phyloP scores from a whole-genome alignment of 2,113 vertebrate genomes.

The Plestiodon gilberti region DNA sequence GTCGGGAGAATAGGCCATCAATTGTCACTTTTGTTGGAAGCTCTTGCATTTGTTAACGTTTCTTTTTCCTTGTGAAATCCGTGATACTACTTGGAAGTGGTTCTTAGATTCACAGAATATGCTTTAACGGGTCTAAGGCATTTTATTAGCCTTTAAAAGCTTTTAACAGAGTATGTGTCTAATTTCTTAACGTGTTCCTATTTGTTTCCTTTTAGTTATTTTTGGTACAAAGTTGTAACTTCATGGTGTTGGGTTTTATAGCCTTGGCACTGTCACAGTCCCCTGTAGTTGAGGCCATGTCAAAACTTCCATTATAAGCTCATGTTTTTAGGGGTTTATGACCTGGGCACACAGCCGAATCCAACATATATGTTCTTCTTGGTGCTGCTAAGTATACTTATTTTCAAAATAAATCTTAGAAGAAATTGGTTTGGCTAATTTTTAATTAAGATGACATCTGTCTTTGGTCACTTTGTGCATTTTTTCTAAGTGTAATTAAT shows the following conservation, averaged over 20 bases:
- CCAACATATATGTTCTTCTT: not conserved
- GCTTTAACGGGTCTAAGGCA: conserved; percentile 66
- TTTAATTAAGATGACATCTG: conserved; percentile 13
- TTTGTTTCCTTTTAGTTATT: conserved; percentile 76
- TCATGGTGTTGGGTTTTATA: conserved; percentile 67
- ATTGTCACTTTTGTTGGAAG: not conserved
- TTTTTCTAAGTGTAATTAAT: not conserved
- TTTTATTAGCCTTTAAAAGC: conserved; percentile 76
- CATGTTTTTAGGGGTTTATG: conserved; percentile 23
- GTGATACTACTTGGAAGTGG: conserved; percentile 59
- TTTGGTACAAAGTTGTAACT: conserved; percentile 64
- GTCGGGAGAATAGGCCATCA: not conserved
- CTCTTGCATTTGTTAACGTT: conserved; percentile 14
- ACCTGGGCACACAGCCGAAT: not conserved
- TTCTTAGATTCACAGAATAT: conserved; percentile 56
- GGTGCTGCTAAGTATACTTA: not conserved
- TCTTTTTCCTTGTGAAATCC: conserved; percentile 60
- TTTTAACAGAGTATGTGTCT: conserved; percentile 71
- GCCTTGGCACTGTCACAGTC: conserved; percentile 48
- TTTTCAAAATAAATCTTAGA: conserved; percentile 21
- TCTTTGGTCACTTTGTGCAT: not conserved
- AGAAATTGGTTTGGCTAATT: not conserved
- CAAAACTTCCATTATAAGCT: conserved; percentile 33
- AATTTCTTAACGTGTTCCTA: conserved; percentile 69
- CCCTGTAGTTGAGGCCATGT: conserved; percentile 30